A percentile compares a stretch with the other conserved stretches of the same genome.
Evolutionary conservation across 2,113 vertebrate genomes (phyloP).

Genomic region (Tor tambroides): DNA sequence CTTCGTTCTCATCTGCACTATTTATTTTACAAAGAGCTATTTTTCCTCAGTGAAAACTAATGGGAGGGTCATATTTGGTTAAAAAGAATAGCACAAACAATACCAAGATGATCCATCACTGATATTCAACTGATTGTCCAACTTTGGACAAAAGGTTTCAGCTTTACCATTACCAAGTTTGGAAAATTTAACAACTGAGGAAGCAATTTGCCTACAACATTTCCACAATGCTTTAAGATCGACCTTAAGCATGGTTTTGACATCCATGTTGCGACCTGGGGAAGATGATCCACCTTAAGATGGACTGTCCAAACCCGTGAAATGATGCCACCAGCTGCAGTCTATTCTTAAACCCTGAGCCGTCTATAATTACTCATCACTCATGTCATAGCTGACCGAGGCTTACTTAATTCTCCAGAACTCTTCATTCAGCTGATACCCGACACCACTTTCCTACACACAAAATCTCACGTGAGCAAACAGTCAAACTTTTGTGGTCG

Average conservation of each 20-base stretch:
- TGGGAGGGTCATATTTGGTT: not conserved
- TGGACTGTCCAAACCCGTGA: slow-evolving; percentile 45
- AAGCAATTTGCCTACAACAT: not conserved
- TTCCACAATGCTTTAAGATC: not conserved
- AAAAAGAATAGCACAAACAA: not conserved
- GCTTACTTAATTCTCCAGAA: not conserved
- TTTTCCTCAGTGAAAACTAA: not conserved
- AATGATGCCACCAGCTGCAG: slow-evolving; percentile 63
- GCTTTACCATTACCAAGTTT: not conserved
- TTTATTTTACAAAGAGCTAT: not conserved
- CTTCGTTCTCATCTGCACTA: slow-evolving; percentile 17
- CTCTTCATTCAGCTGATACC: slow-evolving; percentile 14
- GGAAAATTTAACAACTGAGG: not conserved
- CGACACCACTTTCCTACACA: not conserved
- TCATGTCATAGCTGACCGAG: slow-evolving; percentile 8
- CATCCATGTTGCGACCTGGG: slow-evolving; percentile 12
- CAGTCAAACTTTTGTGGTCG: not conserved
- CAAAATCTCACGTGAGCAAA: slow-evolving; percentile 1
- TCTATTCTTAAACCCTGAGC: slow-evolving; percentile 54
- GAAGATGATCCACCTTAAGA: slow-evolving; percentile 48
- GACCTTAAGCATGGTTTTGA: not conserved
- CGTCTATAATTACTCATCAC: slow-evolving; percentile 57
- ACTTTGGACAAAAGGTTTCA: not conserved
- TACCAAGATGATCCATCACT: not conserved
- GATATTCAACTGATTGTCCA: not conserved